phyloP scores from a whole-genome alignment of 2,797 vertebrate species.

The Melopsittacus undulatus region DNA sequence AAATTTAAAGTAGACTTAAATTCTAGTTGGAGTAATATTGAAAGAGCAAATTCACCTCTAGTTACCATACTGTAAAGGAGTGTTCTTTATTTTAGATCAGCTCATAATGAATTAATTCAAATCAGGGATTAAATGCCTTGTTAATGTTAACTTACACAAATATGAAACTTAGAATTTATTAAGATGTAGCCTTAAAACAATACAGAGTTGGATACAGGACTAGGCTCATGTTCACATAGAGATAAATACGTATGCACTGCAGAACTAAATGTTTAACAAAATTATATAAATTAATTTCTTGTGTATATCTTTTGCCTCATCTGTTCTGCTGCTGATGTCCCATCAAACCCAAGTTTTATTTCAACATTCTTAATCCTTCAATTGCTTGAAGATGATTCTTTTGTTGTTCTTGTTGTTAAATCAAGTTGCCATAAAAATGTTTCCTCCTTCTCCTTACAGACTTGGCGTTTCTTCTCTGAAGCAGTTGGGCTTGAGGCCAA shows the following conservation, averaged over 20 bases:
- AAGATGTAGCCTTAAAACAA: background rate
- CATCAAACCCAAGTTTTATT: background rate
- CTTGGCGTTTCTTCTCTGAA: slow-evolving; percentile 48
- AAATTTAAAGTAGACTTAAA: background rate
- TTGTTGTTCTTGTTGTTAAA: slow-evolving; percentile 33
- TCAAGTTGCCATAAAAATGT: slow-evolving; percentile 28
- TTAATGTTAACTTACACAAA: background rate
- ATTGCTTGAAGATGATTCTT: background rate
- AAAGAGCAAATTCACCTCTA: background rate
- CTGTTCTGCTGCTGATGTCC: background rate
- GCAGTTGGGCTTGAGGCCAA: slow-evolving; percentile 44
- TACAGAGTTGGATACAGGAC: background rate
- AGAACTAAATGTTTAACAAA: background rate
- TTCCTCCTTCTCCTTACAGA: slow-evolving; percentile 18
- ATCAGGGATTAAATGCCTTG: background rate
- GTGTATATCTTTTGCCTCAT: background rate
- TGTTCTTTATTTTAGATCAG: background rate
- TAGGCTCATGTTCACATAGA: background rate
- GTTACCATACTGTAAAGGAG: background rate
- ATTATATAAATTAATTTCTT: background rate
- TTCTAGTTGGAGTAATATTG: background rate
- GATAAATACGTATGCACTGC: background rate
- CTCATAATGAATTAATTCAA: background rate
- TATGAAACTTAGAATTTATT: background rate
- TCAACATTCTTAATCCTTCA: background rate